These are phyloP conservation scores for Diarsia rubi DNA, from an alignment of 2,888 invertebrate species.

Conservation along the genomic window DNA sequence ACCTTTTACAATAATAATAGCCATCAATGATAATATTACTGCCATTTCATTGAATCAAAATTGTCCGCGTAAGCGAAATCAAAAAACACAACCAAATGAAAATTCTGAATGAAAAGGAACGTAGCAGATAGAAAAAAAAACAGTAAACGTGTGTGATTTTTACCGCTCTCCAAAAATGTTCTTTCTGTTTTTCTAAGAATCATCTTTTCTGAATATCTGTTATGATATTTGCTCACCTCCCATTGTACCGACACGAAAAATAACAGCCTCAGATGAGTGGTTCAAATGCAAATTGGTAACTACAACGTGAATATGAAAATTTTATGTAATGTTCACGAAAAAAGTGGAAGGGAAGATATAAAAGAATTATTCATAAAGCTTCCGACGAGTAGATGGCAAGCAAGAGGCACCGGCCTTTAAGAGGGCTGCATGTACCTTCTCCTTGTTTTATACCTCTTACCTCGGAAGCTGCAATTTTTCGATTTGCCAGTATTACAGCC, in stretches of 20 bases:
- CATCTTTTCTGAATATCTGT: background rate
- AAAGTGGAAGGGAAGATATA: slow-evolving; percentile 65
- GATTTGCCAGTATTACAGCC: slow-evolving; percentile 46
- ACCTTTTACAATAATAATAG: too few species aligned
- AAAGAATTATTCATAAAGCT: slow-evolving; percentile 81
- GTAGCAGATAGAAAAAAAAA: background rate
- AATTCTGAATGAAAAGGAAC: slow-evolving; percentile 9
- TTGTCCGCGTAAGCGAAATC: background rate
- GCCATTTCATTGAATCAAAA: background rate
- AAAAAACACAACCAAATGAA: slow-evolving; percentile 13
- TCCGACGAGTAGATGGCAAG: slow-evolving; percentile 70
- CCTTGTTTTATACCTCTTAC: slow-evolving; percentile 48
- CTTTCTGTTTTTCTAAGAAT: slow-evolving; percentile 20
- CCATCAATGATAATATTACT: background rate
- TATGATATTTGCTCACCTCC: slow-evolving; percentile 26
- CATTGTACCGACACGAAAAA: slow-evolving; percentile 30
- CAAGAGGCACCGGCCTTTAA: slow-evolving; percentile 47
- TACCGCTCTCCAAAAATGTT: background rate
- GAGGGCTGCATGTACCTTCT: slow-evolving; percentile 55
- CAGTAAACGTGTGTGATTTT: background rate
- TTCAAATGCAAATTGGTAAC: slow-evolving; percentile 64
- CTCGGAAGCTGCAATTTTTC: slow-evolving; percentile 43
- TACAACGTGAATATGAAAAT: slow-evolving; percentile 65
- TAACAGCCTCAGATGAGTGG: slow-evolving; percentile 54
- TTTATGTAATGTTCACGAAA: slow-evolving; percentile 71